Evolutionary conservation across 1,140 invertebrate species (phyloP).

Genomic region (Hycleus phaleratus): DNA sequence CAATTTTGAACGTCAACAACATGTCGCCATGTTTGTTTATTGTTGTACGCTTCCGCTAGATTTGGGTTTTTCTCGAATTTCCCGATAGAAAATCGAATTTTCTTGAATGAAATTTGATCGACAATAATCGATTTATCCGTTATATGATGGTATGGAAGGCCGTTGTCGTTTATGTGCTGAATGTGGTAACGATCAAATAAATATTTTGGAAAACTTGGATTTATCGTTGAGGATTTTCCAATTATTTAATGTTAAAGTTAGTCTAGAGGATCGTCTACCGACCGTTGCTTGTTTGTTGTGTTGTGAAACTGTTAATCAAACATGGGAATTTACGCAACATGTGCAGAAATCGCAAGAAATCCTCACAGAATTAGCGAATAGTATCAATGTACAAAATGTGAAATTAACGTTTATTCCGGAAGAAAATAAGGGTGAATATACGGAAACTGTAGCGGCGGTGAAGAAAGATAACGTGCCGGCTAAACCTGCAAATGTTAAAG

Average conservation of each 20-base stretch:
- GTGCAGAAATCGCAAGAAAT: conserved; percentile 36
- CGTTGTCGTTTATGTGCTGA: conserved; percentile 49
- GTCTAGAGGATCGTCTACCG: conserved; percentile 32
- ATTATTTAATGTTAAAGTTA: conserved; percentile 33
- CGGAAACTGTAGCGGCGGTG: too few relatives aligned
- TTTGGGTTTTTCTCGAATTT: too few relatives aligned
- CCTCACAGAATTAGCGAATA: conserved; percentile 18
- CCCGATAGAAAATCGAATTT: too few relatives aligned
- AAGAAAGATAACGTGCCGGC: conserved; percentile 1
- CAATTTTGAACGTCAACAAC: neutral
- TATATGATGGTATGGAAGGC: conserved; percentile 24
- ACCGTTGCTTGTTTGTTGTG: conserved; percentile 31
- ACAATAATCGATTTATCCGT: too few relatives aligned
- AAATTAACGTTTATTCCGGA: neutral
- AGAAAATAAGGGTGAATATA: neutral
- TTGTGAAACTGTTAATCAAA: conserved; percentile 32
- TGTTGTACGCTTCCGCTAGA: neutral
- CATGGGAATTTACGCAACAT: conserved; percentile 34
- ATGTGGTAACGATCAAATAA: conserved; percentile 19
- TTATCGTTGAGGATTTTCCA: conserved; percentile 29
- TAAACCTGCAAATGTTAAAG: neutral
- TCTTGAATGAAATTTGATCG: too few relatives aligned
- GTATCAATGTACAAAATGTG: neutral
- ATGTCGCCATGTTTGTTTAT: conserved; percentile 10
- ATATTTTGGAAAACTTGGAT: conserved; percentile 26